Conservation (phyloP, 2,797 vertebrate species). For the Alosa sapidissima region DNA sequence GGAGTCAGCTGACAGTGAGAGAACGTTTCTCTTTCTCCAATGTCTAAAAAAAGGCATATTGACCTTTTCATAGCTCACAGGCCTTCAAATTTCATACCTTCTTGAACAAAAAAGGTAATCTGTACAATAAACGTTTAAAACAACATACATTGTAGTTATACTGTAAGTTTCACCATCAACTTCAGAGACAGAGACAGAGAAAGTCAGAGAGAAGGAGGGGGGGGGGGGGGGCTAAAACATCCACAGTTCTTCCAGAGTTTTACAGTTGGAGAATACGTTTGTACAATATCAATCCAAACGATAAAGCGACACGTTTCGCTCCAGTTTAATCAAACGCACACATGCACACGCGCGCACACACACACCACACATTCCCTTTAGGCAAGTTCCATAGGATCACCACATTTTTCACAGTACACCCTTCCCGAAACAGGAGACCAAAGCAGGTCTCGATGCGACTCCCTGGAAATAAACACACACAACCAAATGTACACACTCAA, state of each 20-base stretch:
- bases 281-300: not conserved
- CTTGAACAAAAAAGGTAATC: not conserved
- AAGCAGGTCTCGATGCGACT: not conserved
- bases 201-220: not conserved
- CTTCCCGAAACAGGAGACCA: not conserved
- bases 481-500: not conserved
- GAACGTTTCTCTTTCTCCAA: not conserved
- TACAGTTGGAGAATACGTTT: conserved; percentile 11
- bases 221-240: not conserved
- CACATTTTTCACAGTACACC: conserved; percentile 1
- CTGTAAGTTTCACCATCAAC: conserved; percentile 4
- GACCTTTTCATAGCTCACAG: not conserved
- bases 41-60: not conserved
- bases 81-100: not conserved
- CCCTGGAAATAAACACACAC: not conserved
- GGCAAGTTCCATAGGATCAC: not conserved
- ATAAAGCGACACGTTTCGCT: not conserved
- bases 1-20: not conserved
- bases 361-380: not conserved
- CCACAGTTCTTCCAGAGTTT: not conserved
- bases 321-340: conserved; percentile 1
- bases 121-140: not conserved
- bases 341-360: not conserved
- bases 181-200: conserved; percentile 12
- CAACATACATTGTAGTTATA: conserved; percentile 29